phyloP scores from a whole-genome alignment of 1,140 invertebrate species.

The Steinernema khuongi region DNA sequence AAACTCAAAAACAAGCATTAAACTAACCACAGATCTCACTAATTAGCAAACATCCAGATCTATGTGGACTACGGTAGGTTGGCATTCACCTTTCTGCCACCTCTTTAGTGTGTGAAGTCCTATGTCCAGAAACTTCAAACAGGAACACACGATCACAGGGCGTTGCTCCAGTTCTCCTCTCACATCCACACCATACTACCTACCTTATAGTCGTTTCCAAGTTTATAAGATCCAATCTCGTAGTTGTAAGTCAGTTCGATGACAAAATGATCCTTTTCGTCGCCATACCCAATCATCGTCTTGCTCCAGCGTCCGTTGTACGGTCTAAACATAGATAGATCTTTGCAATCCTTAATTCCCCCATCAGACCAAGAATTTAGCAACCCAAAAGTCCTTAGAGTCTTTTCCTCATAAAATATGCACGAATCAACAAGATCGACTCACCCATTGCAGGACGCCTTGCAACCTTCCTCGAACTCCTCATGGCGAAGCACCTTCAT shows the following conservation, averaged over 20 bases:
- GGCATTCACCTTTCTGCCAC: too few species aligned
- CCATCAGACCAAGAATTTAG: conserved; percentile 22
- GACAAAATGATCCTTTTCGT: conserved; percentile 89
- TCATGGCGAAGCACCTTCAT: conserved; percentile 95
- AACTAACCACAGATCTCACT: too few species aligned
- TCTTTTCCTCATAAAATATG: neutral
- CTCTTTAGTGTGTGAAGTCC: too few species aligned
- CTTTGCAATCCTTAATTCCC: conserved; percentile 41
- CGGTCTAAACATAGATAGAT: too few species aligned
- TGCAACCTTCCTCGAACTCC: conserved; percentile 90
- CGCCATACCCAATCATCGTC: conserved; percentile 96
- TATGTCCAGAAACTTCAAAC: too few species aligned
- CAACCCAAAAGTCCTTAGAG: too few species aligned
- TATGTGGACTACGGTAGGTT: too few species aligned
- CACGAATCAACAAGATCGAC: conserved; percentile 41
- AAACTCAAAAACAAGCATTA: conserved; percentile 44
- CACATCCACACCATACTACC: conserved; percentile 26
- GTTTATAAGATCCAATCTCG: conserved; percentile 76
- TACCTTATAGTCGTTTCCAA: conserved; percentile 81
- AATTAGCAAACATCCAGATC: too few species aligned
- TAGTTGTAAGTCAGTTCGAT: conserved; percentile 97
- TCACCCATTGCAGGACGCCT: conserved; percentile 92
- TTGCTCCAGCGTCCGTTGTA: conserved; percentile 97
- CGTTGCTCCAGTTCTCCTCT: too few species aligned
- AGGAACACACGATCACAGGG: too few species aligned